Conservation (phyloP, 2,888 invertebrate species). For the Ophion obscuratus region DNA sequence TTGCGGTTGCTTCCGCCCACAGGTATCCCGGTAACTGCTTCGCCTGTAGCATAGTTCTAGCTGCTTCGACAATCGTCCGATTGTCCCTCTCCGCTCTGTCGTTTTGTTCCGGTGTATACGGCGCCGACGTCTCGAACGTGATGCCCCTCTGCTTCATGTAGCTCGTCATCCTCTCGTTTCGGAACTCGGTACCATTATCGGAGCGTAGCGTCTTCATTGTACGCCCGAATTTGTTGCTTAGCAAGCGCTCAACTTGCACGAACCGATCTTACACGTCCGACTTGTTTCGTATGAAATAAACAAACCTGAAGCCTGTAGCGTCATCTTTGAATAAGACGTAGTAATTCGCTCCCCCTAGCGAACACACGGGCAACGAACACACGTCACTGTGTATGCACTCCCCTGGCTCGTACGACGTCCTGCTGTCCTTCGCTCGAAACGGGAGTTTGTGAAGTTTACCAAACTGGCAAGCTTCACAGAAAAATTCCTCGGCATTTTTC, state of each 20-base stretch:
- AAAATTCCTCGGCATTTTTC: constrained; percentile 60
- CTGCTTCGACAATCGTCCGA: constrained; percentile 47
- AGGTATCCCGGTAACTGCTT: background rate
- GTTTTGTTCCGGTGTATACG: constrained; percentile 59
- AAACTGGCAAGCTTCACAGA: constrained; percentile 66
- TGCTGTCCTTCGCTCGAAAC: constrained; percentile 23
- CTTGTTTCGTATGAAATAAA: constrained; percentile 57
- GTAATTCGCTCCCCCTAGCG: constrained; percentile 41
- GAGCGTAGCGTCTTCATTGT: constrained; percentile 49
- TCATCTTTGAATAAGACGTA: constrained; percentile 56
- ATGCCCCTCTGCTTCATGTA: constrained; percentile 49
- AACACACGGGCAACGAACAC: constrained; percentile 30
- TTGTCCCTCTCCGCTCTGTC: constrained; percentile 50
- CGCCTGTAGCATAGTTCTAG: constrained; percentile 52
- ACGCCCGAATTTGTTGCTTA: constrained; percentile 55
- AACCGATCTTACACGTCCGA: constrained; percentile 56
- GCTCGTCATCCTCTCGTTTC: constrained; percentile 45
- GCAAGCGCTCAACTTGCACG: constrained; percentile 27
- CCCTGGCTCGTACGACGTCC: constrained; percentile 33
- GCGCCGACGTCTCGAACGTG: constrained; percentile 49
- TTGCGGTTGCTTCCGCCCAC: constrained; percentile 42
- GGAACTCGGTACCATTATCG: constrained; percentile 59
- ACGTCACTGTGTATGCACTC: constrained; percentile 54
- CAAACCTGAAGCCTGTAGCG: constrained; percentile 49
- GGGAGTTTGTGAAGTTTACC: constrained; percentile 54